Base-by-base conservation (phyloP, 2,888 invertebrate species). In the Craniophora ligustri region DNA sequence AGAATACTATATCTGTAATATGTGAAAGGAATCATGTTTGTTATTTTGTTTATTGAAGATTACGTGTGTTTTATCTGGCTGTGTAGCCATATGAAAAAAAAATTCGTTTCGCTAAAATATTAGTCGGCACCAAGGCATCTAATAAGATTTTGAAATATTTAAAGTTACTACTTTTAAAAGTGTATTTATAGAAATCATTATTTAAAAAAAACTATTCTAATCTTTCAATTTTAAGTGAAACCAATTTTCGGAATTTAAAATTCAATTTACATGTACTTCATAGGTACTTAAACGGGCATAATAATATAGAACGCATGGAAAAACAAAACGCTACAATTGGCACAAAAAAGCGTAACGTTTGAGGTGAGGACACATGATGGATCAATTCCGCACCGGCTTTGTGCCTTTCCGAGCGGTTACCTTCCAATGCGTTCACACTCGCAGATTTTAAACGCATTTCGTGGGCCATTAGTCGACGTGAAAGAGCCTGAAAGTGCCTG, bases 401-500 rank as follows among this genome's bases (percentile, higher is more conserved):
- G 89, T 90, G 88, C 85, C 72, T 87, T 92, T 92, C 92, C 92
- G 79, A 88, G 76, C 85, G 91, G 92, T 91, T 93, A 87, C 88
- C 88, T 92, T 79, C 87, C 74, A 92, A 93, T 91, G 85, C 86
- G 78, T 76, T 79, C 83, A 77, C 83, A 81, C 81, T 87, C 85
- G 86, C 87, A 86, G 89, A 88, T 91, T 93, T 92, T 91, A 91
- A 92, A 91, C 92, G 89, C 87, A 91, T 93, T 92, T 92, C 81
- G 91, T 89, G 93, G 85, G 78, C 91, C 93, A 93, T 93, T 93
- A 92, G 91, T 83, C 85, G 87, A 89, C 83, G 89, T 91, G 91
- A 92, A 93, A 92, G 91, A 89, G 85, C 82, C 89, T 72, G 84
- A 91, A 93, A 91, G 91, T 89, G 86, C 83, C 89, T 72, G 84